Evolutionary conservation across 2,888 invertebrate genomes (phyloP), one percentile per base, ranked within the genome.

Genomic region (Euzetes globulus): DNA sequence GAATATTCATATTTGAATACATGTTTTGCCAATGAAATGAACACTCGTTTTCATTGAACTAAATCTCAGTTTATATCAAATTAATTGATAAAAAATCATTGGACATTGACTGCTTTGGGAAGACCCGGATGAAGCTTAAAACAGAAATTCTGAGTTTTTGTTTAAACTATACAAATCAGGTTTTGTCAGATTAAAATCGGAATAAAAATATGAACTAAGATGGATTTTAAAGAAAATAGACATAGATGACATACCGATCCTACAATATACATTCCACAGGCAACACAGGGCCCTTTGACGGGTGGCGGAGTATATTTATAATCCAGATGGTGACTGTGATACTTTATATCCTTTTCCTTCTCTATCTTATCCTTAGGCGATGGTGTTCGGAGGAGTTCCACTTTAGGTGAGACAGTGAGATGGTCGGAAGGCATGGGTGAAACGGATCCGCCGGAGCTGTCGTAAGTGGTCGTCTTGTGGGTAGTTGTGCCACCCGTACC

Each of bases 261-360:
- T 15, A 73, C 70, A 45, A 73, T 73, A 37, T 73, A 73, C 47
- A 68, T 65, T 1, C 73, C 73, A 71, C 73, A 73, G 52, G 73
- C 73, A 33, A 71, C 52, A 37, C 73, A 73, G 29, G 73, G 73
- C 25, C 73, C 73, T 37, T 73, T 73, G n/a, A 73, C 73, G 7
- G 73, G 73, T 22, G 73, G 73, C 25, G 73, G 73, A 19, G 73
- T 73, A 27, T 73, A 73, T 58, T 73, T 73, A 41, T 73, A 73
- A 41, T 73, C 73, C 50, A 73, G 22, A 22, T 73, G 73, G 55
- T 73, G 73, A 15, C 68, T 68, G 52, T 73, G 73, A 25, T 73
- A 73, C 22, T 73, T 73, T 25, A 65, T 68, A 45, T 73, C 65
- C 22, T 68, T 47, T 17, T 25, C 27, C 27, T 71, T 27, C 50